phyloP scores from a whole-genome alignment of 1,140 invertebrate genomes.

The Chironomus tepperi region DNA sequence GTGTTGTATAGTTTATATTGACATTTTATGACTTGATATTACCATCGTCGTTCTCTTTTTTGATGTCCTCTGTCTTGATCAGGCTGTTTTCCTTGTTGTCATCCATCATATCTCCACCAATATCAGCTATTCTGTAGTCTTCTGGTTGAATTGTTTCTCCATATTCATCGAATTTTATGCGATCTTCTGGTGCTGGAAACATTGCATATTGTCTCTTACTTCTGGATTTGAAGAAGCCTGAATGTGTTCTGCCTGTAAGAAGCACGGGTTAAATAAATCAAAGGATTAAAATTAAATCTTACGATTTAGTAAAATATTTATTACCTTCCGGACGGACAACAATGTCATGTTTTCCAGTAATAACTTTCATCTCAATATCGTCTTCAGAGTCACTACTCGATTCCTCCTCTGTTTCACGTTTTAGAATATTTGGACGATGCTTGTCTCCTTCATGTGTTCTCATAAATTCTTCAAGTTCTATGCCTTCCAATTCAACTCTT shows the following conservation, averaged over 20 bases:
- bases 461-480: conserved; percentile 84
- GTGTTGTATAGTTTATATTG: conserved; percentile 24
- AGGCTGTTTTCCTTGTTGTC: conserved; percentile 63
- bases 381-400: conserved; percentile 70
- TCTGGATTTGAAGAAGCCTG: conserved; percentile 76
- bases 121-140: conserved; percentile 76
- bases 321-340: conserved; percentile 67
- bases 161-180: conserved; percentile 85
- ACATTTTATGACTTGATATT: conserved; percentile 37
- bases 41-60: conserved; percentile 43
- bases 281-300: too few relatives aligned
- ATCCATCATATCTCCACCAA: conserved; percentile 44
- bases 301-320: too few relatives aligned
- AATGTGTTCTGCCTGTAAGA: conserved; percentile 46
- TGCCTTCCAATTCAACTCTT: conserved; percentile 75
- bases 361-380: conserved; percentile 72
- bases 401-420: conserved; percentile 38
- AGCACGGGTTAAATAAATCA: too few relatives aligned
- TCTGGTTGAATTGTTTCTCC: conserved; percentile 88
- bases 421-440: conserved; percentile 37
- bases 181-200: conserved; percentile 92
- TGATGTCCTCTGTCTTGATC: conserved; percentile 28
- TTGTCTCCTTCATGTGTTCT: conserved; percentile 51
- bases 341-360: conserved; percentile 78
- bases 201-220: conserved; percentile 92